phyloP scores from a whole-genome alignment of 2,888 invertebrate species.

The Drepana falcataria region DNA sequence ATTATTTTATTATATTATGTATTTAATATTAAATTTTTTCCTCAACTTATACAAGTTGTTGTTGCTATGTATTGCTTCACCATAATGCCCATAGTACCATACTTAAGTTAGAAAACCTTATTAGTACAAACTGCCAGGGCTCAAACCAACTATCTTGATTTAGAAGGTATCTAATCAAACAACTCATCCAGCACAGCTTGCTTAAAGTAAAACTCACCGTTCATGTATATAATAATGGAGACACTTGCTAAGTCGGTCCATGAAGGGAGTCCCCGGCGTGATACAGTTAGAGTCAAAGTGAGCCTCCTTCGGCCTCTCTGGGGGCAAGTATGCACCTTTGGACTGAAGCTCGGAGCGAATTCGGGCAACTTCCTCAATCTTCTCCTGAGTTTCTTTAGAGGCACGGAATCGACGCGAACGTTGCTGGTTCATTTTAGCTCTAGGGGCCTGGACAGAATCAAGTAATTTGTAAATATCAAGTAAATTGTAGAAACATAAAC shows the following conservation, averaged over 20 bases:
- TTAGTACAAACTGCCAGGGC: too few relatives aligned
- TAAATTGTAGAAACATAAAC: too few relatives aligned
- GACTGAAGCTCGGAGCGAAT: slow-evolving; percentile 85
- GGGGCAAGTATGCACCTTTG: slow-evolving; percentile 88
- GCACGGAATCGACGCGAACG: slow-evolving; percentile 97
- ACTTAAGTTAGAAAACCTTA: too few relatives aligned
- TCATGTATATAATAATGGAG: slow-evolving; percentile 94
- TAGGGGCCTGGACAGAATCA: slow-evolving; percentile 83
- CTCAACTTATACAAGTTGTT: too few relatives aligned
- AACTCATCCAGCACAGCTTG: too few relatives aligned
- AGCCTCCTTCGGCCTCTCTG: slow-evolving; percentile 92
- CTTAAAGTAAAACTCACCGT: slow-evolving; percentile 42
- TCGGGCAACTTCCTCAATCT: slow-evolving; percentile 89
- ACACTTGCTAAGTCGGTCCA: slow-evolving; percentile 92
- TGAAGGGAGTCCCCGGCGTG: slow-evolving; percentile 99
- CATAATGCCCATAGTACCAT: too few relatives aligned
- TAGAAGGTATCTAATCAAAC: too few relatives aligned
- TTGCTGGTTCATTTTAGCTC: slow-evolving; percentile 99
- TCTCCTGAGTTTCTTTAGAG: slow-evolving; percentile 95
- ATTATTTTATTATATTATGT: too few relatives aligned
- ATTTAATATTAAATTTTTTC: too few relatives aligned
- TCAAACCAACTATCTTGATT: too few relatives aligned
- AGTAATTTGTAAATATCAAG: too few relatives aligned
- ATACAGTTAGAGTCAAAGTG: slow-evolving; percentile 99
- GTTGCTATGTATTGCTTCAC: too few relatives aligned